A percentile compares a stretch with the other conserved stretches of the same genome.
phyloP scores from a whole-genome alignment of 2,113 vertebrate species.

The Tetraodon nigroviridis region DNA sequence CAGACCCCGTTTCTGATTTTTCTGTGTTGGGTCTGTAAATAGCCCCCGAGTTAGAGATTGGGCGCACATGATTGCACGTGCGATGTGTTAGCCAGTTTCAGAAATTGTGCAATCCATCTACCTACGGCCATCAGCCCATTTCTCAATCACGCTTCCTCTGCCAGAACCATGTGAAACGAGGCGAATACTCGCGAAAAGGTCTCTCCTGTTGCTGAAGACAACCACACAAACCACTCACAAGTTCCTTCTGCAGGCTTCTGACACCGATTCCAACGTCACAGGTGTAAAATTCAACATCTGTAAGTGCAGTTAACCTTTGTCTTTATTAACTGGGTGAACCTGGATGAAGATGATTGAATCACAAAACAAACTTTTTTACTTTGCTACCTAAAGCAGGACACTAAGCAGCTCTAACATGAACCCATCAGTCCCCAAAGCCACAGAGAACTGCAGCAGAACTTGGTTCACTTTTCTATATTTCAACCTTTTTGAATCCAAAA shows the following conservation, averaged over 20 bases:
- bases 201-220: background rate
- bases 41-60: background rate
- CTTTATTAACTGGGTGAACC: background rate
- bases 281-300: conserved; percentile 21
- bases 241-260: background rate
- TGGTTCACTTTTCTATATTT: no score
- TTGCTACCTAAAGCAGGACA: no score
- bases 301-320: background rate
- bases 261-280: background rate
- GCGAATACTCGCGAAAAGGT: conserved; percentile 7
- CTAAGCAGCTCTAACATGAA: background rate
- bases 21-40: background rate
- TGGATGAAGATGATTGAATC: background rate
- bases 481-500: no score
- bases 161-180: conserved; percentile 14
- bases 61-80: conserved; percentile 6
- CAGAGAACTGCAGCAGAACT: no score
- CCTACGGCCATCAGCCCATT: conserved; percentile 47
- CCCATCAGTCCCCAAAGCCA: background rate
- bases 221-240: background rate
- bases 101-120: conserved; percentile 50
- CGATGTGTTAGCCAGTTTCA: conserved; percentile 22
- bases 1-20: background rate
- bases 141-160: conserved; percentile 54
- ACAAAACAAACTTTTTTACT: no score